phyloP scores from a whole-genome alignment of 2,888 invertebrate species.

The Holacanthella duospinosa region DNA sequence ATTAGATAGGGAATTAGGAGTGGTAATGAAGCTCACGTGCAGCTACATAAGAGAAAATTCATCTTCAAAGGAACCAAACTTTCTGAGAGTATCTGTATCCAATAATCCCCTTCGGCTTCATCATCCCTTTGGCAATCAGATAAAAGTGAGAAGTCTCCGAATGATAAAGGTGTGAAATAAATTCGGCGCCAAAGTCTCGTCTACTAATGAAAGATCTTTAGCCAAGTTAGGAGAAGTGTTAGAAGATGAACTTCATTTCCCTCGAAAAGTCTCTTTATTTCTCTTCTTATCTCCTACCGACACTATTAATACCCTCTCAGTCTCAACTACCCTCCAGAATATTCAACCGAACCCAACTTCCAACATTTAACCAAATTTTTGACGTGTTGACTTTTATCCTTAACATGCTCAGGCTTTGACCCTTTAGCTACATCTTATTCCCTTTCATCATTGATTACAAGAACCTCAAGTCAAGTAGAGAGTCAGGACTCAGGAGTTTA shows the following conservation, averaged over 20 bases:
- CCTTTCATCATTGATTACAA: neutral
- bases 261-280: neutral
- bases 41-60: too few relatives aligned
- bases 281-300: neutral
- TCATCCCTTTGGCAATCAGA: neutral
- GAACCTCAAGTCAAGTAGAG: too few relatives aligned
- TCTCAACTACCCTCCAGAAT: neutral
- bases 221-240: neutral
- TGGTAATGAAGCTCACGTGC: neutral
- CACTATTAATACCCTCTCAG: neutral
- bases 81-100: neutral
- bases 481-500: too few relatives aligned
- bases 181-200: neutral
- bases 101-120: constrained; percentile 3
- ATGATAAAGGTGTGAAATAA: constrained; percentile 2
- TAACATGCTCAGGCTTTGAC: neutral
- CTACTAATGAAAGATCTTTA: constrained; percentile 1
- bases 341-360: neutral
- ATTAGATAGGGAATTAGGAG: neutral
- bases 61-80: neutral
- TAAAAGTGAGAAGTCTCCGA: neutral
- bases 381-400: constrained; percentile 3
- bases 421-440: neutral
- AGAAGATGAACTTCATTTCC: neutral
- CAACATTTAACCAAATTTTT: neutral